Evolutionary conservation across 2,113 vertebrate species (phyloP).

Genomic region (Cynocephalus volans): DNA sequence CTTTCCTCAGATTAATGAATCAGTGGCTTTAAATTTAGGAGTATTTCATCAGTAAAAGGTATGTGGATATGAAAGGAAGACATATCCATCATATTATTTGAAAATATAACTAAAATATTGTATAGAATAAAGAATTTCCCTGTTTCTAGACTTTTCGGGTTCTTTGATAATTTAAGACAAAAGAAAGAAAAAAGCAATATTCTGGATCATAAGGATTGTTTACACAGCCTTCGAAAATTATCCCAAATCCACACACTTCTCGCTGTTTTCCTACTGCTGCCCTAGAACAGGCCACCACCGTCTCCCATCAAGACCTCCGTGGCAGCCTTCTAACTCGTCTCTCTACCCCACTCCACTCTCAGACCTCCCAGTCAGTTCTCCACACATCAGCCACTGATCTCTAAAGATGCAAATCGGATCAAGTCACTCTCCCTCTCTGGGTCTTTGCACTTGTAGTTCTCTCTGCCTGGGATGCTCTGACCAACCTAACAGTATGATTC

Average conservation of each 20-base stretch:
- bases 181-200: background rate
- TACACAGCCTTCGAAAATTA: background rate
- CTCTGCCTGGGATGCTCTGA: background rate
- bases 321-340: background rate
- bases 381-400: background rate
- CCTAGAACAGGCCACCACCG: background rate
- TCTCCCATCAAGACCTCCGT: rapidly evolving
- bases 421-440: background rate
- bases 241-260: background rate
- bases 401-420: background rate
- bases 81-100: background rate
- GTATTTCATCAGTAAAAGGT: background rate
- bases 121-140: background rate
- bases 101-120: background rate
- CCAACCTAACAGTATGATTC: background rate
- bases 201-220: background rate
- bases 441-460: background rate
- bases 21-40: background rate
- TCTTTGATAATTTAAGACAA: background rate
- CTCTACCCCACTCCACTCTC: background rate
- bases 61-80: background rate
- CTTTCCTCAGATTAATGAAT: background rate
- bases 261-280: background rate
- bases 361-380: background rate
- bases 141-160: slow-evolving; percentile 4